Conservation (phyloP, 1,140 invertebrate genomes). For the Cecropterus lyciades region DNA sequence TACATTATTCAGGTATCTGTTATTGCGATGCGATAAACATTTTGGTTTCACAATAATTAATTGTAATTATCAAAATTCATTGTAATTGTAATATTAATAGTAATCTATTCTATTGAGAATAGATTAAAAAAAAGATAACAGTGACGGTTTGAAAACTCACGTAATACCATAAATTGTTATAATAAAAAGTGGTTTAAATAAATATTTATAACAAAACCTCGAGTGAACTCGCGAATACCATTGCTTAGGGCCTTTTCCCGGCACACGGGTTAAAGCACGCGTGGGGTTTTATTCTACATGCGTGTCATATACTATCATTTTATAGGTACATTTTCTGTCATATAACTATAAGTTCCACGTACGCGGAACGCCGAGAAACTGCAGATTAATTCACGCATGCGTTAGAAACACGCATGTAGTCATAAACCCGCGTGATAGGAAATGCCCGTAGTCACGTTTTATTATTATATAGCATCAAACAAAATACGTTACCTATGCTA, state of each 20-base stretch:
- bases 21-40: constrained; percentile 57
- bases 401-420: no score
- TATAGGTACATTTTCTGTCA: no score
- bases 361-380: no score
- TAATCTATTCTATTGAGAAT: no score
- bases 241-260: constrained; percentile 2
- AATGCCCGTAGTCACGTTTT: constrained; percentile 23
- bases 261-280: no score
- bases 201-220: constrained; percentile 69
- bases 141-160: constrained; percentile 19
- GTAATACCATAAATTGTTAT: constrained; percentile 10
- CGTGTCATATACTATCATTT: no score
- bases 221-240: constrained; percentile 64
- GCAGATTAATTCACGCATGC: no score
- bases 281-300: no score
- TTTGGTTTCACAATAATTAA: constrained; percentile 52
- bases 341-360: no score
- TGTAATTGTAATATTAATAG: no score
- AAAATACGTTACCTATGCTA: constrained; percentile 27
- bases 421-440: no score
- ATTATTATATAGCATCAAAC: constrained; percentile 24
- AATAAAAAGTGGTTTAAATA: constrained; percentile 15
- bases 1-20: constrained; percentile 69
- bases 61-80: no score
- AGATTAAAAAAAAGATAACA: constrained; percentile 42